Base-by-base conservation (phyloP, 2,113 vertebrate genomes). In the Oplegnathus fasciatus region DNA sequence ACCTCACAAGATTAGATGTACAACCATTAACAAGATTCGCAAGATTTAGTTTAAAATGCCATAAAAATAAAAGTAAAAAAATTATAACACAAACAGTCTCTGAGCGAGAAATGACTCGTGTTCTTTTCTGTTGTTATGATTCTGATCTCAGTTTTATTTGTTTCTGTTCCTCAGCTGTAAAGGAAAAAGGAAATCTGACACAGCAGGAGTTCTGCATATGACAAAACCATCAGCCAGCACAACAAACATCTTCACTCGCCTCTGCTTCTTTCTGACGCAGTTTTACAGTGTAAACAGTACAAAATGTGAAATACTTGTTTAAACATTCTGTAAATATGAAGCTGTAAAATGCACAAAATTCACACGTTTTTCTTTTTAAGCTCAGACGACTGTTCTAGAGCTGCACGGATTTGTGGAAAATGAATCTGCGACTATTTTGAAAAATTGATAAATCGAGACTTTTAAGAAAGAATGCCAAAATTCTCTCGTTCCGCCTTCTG, bases 191-290 rank as follows among this genome's bases (percentile, higher is more conserved):
- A 87, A 82, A 66, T 72, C 6, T 40, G 84, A 65, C 77, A 40
- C 78, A 79, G 73, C 75, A 77, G 73, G 65, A 72, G 7, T 9
- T 80, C 55, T 1, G 17, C 82, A 83, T 48, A 58, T 68, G 86
- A 91, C 1, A 87, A 89, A 87, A 37, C 9, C 75, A 88, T 89
- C 75, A 82, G 64, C 60, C 44, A 60, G 68, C 69, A 28, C 75
- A 48, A 75, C 46, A 79, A 34, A 65, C 48, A 54, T 55, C 8
- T 15, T 22, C 17, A 4, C 22, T 22, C 24, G 20, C 6, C n/a
- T 52, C n/a, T n/a, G 1, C 50, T 30, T 54, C 28, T 3, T 5
- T 11, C 11, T 50, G 18, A 65, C 18, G 9, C 42, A 11, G 9
- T 24, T 15, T 61, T 11, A 13, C 7, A 22, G 1, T 18, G 26